These are phyloP conservation scores for Alloscopus bannaensis DNA, from an alignment of 2,888 invertebrate genomes.

Conservation along the genomic window DNA sequence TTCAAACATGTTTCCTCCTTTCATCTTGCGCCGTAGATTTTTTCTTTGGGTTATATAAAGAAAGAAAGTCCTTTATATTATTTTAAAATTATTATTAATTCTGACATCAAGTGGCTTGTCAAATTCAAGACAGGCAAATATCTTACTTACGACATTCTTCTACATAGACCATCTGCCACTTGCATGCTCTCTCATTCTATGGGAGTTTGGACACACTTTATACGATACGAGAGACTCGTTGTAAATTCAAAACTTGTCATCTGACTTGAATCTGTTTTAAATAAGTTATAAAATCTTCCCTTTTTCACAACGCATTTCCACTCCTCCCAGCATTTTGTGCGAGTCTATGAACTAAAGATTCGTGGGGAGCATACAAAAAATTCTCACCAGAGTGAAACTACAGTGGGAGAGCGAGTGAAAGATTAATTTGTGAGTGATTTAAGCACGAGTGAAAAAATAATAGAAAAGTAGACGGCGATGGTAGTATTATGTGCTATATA, in stretches of 20 bases:
- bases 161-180: constrained; percentile 1
- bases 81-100: constrained; percentile 30
- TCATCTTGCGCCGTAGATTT: background rate
- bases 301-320: background rate
- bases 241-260: constrained; percentile 19
- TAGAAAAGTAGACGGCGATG: no score
- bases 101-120: constrained; percentile 28
- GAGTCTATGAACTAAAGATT: no score
- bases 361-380: constrained; percentile 7
- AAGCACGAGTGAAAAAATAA: background rate
- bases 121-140: background rate
- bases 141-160: background rate
- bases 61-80: background rate
- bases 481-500: no score
- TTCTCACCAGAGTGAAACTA: background rate
- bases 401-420: background rate
- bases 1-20: background rate
- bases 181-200: background rate
- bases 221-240: background rate
- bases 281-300: background rate
- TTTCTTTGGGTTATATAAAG: background rate
- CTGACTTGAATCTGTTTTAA: background rate
- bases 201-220: background rate
- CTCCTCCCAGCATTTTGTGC: background rate
- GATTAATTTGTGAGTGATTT: constrained; percentile 11